These are phyloP conservation scores for Anas georgica DNA, from an alignment of 2,797 vertebrate genomes.

Conservation along the genomic window DNA sequence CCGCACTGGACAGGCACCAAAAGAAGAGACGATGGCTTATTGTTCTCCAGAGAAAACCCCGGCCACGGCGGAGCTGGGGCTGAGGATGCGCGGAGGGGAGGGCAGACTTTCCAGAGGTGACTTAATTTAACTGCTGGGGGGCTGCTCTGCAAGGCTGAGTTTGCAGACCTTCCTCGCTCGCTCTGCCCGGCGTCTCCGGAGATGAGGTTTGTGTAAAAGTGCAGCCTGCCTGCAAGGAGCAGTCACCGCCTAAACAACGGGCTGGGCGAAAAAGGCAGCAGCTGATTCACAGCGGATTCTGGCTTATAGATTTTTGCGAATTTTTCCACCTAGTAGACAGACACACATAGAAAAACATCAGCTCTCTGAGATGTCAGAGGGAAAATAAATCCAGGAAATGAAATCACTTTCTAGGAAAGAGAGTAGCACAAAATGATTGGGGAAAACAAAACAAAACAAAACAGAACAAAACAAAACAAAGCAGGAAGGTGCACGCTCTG, in stretches of 20 bases:
- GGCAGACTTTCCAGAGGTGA: conserved; percentile 29
- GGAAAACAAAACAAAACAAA: too few species aligned
- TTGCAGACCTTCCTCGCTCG: not conserved
- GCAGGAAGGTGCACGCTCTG: not conserved
- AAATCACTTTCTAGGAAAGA: not conserved
- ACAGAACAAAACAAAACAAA: too few species aligned
- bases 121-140: conserved; percentile 9
- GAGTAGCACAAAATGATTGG: not conserved
- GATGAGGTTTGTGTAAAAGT: not conserved
- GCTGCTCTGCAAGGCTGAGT: not conserved
- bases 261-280: not conserved
- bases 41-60: conserved; percentile 70
- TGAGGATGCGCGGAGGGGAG: not conserved
- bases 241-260: not conserved
- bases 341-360: not conserved
- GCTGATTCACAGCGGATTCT: not conserved
- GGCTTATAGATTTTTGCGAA: conserved; percentile 11
- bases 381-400: not conserved
- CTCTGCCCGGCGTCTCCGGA: not conserved
- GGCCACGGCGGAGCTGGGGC: not conserved
- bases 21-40: conserved; percentile 52
- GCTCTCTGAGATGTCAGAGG: not conserved
- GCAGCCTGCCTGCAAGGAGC: not conserved
- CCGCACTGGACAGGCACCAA: conserved; percentile 55
- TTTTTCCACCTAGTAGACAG: not conserved